These are phyloP conservation scores for Venustaconcha ellipsiformis DNA, from an alignment of 1,140 invertebrate species.

Conservation along the genomic window DNA sequence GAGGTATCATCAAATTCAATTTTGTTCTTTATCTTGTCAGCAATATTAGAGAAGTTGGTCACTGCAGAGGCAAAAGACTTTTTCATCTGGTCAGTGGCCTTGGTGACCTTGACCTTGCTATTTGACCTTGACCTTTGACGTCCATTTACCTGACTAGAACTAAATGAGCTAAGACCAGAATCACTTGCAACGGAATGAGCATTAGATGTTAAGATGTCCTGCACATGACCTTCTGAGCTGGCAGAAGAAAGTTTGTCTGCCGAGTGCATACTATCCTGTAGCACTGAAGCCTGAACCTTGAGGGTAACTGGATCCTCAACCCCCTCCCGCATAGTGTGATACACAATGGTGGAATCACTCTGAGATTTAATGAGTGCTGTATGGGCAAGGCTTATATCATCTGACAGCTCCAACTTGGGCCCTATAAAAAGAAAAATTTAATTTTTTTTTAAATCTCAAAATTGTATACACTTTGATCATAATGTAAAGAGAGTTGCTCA, in stretches of 20 bases:
- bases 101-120: slow-evolving; percentile 27
- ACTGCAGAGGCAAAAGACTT: slow-evolving; percentile 58
- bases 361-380: slow-evolving; percentile 18
- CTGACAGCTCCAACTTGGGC: neutral
- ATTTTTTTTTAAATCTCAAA: neutral
- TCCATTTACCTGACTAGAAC: neutral
- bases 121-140: slow-evolving; percentile 28
- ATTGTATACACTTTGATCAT: neutral
- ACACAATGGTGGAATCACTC: slow-evolving; percentile 19
- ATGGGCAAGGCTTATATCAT: neutral
- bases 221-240: neutral
- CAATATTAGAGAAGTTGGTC: slow-evolving; percentile 55
- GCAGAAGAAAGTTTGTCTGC: slow-evolving; percentile 6
- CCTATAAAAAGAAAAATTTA: slow-evolving; percentile 7
- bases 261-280: slow-evolving; percentile 17
- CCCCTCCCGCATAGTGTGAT: neutral
- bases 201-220: neutral
- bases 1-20: slow-evolving; percentile 50
- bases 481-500: neutral
- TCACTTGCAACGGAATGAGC: slow-evolving; percentile 27
- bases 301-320: neutral
- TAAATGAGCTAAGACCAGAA: slow-evolving; percentile 32
- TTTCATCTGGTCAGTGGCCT: slow-evolving; percentile 42
- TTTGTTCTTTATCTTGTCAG: slow-evolving; percentile 58
- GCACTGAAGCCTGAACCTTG: slow-evolving; percentile 10